Conservation (phyloP, 2,113 vertebrate species). For the Ariopsis seemanni region DNA sequence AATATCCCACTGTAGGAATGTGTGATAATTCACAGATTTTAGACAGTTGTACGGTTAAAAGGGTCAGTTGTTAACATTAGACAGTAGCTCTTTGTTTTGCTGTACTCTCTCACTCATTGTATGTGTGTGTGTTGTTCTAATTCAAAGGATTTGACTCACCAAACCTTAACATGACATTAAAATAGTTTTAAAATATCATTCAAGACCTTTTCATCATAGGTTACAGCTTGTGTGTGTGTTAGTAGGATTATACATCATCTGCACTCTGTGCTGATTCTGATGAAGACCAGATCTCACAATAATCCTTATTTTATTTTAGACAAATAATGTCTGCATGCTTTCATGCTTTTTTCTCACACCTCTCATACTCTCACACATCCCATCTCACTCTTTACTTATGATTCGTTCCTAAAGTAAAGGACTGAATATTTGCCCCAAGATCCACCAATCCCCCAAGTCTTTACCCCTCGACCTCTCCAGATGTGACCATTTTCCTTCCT, state of each 20-base stretch:
- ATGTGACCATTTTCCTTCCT: conserved; percentile 37
- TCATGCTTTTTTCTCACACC: conserved; percentile 13
- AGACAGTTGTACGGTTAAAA: conserved; percentile 1
- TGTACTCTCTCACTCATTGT: background rate
- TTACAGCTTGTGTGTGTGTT: background rate
- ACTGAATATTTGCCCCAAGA: conserved; percentile 38
- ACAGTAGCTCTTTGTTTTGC: conserved; percentile 31
- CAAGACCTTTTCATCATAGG: background rate
- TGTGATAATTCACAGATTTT: conserved; percentile 32
- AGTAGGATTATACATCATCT: conserved; percentile 42
- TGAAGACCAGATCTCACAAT: conserved; percentile 60
- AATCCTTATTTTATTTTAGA: conserved; percentile 58
- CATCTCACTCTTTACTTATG: background rate
- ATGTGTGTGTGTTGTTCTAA: background rate
- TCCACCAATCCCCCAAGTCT: conserved; percentile 20
- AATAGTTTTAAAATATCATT: background rate
- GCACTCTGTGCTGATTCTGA: conserved; percentile 60
- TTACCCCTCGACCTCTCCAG: conserved; percentile 37
- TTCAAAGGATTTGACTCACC: background rate
- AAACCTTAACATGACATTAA: background rate
- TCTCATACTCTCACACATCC: background rate
- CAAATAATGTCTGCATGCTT: conserved; percentile 17
- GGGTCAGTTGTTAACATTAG: conserved; percentile 10
- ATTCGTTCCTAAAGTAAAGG: conserved; percentile 19
- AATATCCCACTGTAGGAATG: conserved; percentile 21